These are phyloP conservation scores for Drosophila subpulchrella DNA, from an alignment of 1,140 invertebrate species.

Conservation along the genomic window DNA sequence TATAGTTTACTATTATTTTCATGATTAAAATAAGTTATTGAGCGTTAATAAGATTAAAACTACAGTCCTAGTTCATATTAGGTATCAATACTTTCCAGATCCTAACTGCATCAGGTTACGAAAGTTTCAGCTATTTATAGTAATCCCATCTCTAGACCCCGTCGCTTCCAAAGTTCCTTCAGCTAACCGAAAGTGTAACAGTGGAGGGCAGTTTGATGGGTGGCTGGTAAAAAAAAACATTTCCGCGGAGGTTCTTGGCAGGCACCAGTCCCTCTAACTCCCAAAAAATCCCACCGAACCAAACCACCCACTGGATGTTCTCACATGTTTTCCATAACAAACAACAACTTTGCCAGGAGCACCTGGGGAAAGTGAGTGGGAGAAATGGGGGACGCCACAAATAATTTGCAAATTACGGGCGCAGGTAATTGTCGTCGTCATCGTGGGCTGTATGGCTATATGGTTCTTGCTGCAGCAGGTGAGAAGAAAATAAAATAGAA, in stretches of 20 bases:
- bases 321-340: conserved; percentile 63
- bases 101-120: too few relatives aligned
- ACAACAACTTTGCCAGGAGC: conserved; percentile 34
- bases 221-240: conserved; percentile 18
- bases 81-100: too few relatives aligned
- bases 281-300: background rate
- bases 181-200: conserved; percentile 33
- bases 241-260: conserved; percentile 31
- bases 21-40: too few relatives aligned
- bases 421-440: conserved; percentile 63
- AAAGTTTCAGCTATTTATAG: background rate
- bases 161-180: conserved; percentile 1
- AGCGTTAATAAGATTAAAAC: too few relatives aligned
- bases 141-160: background rate
- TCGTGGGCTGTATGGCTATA: conserved; percentile 10
- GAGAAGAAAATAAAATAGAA: conserved; percentile 44
- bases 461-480: conserved; percentile 33
- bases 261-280: background rate
- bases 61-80: too few relatives aligned
- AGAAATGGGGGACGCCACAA: conserved; percentile 54
- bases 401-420: conserved; percentile 69
- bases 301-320: conserved; percentile 10
- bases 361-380: conserved; percentile 2
- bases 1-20: too few relatives aligned
- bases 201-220: conserved; percentile 10